Conservation (phyloP, 1,140 invertebrate species). For the Xylocopa sonorina region DNA sequence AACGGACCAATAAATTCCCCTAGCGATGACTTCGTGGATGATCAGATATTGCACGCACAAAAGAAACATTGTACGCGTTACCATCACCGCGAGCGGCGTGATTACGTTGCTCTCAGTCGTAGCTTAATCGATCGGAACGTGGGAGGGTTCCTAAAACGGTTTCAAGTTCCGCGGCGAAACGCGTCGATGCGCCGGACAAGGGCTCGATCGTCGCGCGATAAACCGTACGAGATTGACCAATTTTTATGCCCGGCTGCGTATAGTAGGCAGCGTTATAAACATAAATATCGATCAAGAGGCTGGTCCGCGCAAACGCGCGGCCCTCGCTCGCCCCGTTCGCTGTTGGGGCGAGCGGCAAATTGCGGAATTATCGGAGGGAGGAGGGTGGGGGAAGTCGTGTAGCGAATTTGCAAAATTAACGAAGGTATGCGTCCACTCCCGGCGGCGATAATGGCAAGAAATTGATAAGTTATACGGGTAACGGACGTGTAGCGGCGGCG, state of each 20-base stretch:
- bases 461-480: conserved; percentile 58
- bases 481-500: conserved; percentile 13
- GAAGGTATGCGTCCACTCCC: conserved; percentile 19
- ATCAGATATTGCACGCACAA: conserved; percentile 17
- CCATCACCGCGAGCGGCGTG: neutral
- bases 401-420: conserved; percentile 46
- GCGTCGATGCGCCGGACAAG: neutral
- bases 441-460: conserved; percentile 43
- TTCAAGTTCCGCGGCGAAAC: neutral
- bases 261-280: conserved; percentile 37
- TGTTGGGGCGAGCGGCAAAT: neutral
- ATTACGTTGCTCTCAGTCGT: neutral
- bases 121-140: neutral
- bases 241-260: conserved; percentile 14
- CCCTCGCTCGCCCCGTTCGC: neutral
- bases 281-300: conserved; percentile 30
- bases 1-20: conserved; percentile 13
- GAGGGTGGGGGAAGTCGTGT: neutral
- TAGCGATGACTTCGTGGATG: neutral
- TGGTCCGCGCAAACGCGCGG: neutral
- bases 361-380: conserved; percentile 29
- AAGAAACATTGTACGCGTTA: conserved; percentile 22
- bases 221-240: conserved; percentile 8
- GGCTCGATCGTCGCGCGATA: conserved; percentile 14
- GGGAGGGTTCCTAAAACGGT: neutral